Evolutionary conservation across 2,113 vertebrate species (phyloP).

Genomic region (Tetraodon nigroviridis): DNA sequence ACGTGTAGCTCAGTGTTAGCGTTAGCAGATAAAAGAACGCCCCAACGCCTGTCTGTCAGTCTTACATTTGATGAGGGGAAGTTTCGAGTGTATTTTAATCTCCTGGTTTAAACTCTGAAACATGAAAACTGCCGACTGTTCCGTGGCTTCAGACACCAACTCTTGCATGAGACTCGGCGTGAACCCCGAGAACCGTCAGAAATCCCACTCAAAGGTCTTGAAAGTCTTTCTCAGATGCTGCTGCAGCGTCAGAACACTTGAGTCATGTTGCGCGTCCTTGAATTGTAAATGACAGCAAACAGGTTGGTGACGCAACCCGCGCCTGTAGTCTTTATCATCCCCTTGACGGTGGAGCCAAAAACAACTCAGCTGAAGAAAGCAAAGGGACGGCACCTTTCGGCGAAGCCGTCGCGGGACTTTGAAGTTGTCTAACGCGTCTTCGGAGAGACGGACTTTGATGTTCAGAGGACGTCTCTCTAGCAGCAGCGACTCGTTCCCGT

Average conservation of each 20-base stretch:
- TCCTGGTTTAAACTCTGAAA: no score
- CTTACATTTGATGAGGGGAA: no score
- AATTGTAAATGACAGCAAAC: conserved; percentile 36
- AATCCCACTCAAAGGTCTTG: no score
- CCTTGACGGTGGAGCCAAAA: conserved; percentile 36
- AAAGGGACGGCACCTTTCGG: conserved; percentile 62
- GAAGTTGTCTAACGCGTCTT: conserved; percentile 69
- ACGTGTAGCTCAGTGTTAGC: no score
- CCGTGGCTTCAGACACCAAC: no score
- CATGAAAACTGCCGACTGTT: no score
- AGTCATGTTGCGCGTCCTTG: conserved; percentile 28
- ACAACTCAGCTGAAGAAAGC: conserved; percentile 56
- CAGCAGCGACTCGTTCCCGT: conserved; percentile 60
- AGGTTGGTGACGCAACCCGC: conserved; percentile 51
- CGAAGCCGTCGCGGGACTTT: conserved; percentile 63
- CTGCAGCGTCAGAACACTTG: conserved; percentile 2
- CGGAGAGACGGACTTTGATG: conserved; percentile 69
- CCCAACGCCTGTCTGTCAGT: no score
- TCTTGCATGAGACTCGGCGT: no score
- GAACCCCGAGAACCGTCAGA: no score
- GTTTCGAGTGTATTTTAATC: no score
- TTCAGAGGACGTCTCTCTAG: conserved; percentile 51
- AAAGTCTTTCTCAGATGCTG: no score
- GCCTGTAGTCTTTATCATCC: conserved; percentile 46
- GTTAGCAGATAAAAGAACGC: no score